A percentile compares a stretch with the other conserved stretches of the same genome.
These are phyloP conservation scores for Excalfactoria chinensis DNA, from an alignment of 2,113 vertebrate genomes.

Conservation along the genomic window DNA sequence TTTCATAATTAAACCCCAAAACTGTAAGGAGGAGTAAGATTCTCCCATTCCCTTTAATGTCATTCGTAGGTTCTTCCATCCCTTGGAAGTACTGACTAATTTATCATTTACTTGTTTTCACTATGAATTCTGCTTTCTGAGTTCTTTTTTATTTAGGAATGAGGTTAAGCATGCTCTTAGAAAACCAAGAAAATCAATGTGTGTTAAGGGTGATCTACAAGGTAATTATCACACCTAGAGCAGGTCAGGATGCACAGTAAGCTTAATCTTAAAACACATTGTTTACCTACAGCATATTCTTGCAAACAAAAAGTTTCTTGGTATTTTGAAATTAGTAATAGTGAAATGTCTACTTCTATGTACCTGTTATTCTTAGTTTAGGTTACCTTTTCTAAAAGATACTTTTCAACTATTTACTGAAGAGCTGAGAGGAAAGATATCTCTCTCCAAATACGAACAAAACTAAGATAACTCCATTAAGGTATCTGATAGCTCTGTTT, in stretches of 20 bases:
- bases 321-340: neutral
- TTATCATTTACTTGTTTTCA: neutral
- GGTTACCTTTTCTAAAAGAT: neutral
- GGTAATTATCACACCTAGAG: slow-evolving; percentile 18
- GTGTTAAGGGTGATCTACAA: slow-evolving; percentile 11
- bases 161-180: neutral
- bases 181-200: slow-evolving; percentile 55
- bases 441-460: neutral
- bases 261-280: slow-evolving; percentile 6
- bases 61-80: neutral
- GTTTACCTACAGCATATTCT: neutral
- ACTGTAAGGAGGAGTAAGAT: neutral
- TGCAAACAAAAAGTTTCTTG: neutral
- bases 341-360: neutral
- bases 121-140: neutral
- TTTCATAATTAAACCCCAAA: neutral
- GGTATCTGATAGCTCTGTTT: neutral
- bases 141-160: slow-evolving; percentile 25
- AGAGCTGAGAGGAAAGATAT: neutral
- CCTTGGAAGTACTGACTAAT: neutral
- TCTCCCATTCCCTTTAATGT: neutral
- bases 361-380: neutral
- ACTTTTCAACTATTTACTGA: neutral
- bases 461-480: neutral
- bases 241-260: neutral